Conservation (phyloP, 2,888 invertebrate genomes). For the Xestia sexstrigata region DNA sequence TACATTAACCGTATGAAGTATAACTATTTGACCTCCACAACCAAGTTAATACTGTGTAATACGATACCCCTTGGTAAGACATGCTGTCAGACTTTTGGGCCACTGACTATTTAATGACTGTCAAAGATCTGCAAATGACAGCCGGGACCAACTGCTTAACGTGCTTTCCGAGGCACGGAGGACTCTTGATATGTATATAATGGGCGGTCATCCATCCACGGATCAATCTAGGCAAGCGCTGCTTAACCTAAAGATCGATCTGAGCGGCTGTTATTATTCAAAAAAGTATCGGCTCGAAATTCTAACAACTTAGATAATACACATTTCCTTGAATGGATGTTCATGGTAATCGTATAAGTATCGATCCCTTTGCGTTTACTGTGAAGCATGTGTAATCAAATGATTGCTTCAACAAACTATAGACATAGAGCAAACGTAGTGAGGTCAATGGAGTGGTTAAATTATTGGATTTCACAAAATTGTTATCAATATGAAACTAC, state of each 20-base stretch:
- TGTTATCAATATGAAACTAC: not conserved
- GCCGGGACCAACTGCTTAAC: not conserved
- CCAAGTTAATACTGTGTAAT: not conserved
- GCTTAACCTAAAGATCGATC: no score
- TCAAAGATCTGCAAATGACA: not conserved
- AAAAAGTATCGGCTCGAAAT: no score
- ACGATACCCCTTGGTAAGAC: not conserved
- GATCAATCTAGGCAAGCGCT: not conserved
- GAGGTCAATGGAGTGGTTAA: not conserved
- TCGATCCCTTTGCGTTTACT: not conserved
- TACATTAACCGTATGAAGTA: no score
- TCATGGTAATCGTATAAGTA: not conserved
- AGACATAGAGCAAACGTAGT: not conserved
- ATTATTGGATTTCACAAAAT: no score
- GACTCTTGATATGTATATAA: not conserved
- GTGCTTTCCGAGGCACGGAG: not conserved
- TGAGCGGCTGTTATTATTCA: no score
- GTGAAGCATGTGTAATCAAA: accelerated
- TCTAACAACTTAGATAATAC: not conserved
- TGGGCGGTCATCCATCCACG: not conserved
- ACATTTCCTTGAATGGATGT: not conserved
- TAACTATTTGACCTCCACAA: not conserved
- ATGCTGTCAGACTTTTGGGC: not conserved
- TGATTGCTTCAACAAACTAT: not conserved
- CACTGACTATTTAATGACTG: not conserved